Evolutionary conservation across 2,113 vertebrate genomes (phyloP).

Genomic region (Marmota flaviventris): DNA sequence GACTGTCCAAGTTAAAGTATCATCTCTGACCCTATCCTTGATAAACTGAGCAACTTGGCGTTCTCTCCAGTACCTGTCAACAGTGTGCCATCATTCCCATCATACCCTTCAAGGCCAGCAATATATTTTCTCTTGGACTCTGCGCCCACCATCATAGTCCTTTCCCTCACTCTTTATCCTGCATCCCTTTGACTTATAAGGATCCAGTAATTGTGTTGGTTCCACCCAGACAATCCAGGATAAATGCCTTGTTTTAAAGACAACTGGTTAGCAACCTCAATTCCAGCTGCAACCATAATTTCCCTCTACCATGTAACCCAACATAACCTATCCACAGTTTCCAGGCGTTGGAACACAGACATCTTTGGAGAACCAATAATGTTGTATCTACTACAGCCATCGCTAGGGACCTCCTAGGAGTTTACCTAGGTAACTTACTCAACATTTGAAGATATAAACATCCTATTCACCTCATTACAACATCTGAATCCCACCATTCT

Average conservation of each 20-base stretch:
- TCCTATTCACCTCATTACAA: background rate
- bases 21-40: background rate
- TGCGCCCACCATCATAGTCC: background rate
- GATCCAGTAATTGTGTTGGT: background rate
- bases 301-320: background rate
- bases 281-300: background rate
- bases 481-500: background rate
- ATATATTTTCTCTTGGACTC: background rate
- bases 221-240: background rate
- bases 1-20: background rate
- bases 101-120: background rate
- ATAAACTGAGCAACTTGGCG: background rate
- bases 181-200: background rate
- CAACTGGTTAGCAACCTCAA: background rate
- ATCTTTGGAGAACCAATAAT: background rate
- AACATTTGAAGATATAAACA: background rate
- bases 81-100: background rate
- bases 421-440: background rate
- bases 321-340: background rate
- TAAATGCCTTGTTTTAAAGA: background rate
- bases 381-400: background rate
- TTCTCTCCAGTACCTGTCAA: slow-evolving; percentile 27
- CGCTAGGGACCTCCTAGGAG: background rate
- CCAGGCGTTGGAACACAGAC: background rate
- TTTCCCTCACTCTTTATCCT: background rate